Evolutionary conservation across 2,888 invertebrate genomes (phyloP), one percentile per base, ranked within the genome.

Genomic region (Piscicola geometra): DNA sequence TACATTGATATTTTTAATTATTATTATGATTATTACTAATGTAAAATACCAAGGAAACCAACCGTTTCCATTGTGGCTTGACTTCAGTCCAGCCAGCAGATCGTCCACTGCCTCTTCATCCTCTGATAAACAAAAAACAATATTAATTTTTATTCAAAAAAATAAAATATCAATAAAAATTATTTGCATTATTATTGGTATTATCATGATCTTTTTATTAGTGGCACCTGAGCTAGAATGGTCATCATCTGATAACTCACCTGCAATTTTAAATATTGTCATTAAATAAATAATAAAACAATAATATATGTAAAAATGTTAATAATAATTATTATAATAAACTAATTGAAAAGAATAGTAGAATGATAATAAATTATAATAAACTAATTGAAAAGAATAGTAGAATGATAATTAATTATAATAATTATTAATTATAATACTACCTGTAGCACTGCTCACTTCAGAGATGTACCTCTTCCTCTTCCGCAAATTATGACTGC

Each of bases 91-190:
- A 25, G 50, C 50, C 30, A 71, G 50, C 47, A 71, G 52, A 25
- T 71, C 71, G 1, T 41, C 50, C 33, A 50, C 52, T 52, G 41
- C 71, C 3, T 71, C 71, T 30, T 71, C 71, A 47, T 71, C 71
- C 3, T 71, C 71, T 71, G 52, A 15, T 28, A n/a, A 18, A 56
- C 60, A 56, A 56, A 64, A 28, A 30, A 64, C 5, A 28, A 64
- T 28, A 30, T 12, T 64, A 5, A 64, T 64, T n/a, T 12, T 64
- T 12, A n/a, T 9, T 64, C 3, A 12, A n/a, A 64, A 64, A 64
- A 28, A 12, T 12, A 64, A 12, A 12, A 64, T 64, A 5, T 12
- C 21, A 12, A 64, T 28, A 12, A 41, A 41, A 9, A 41, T 41
- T 41, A 15, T 41, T 41, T 41, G 41, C 15, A 41, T 67, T 67